Evolutionary conservation across 2,888 invertebrate species (phyloP).

Genomic region (Lypha dubia): DNA sequence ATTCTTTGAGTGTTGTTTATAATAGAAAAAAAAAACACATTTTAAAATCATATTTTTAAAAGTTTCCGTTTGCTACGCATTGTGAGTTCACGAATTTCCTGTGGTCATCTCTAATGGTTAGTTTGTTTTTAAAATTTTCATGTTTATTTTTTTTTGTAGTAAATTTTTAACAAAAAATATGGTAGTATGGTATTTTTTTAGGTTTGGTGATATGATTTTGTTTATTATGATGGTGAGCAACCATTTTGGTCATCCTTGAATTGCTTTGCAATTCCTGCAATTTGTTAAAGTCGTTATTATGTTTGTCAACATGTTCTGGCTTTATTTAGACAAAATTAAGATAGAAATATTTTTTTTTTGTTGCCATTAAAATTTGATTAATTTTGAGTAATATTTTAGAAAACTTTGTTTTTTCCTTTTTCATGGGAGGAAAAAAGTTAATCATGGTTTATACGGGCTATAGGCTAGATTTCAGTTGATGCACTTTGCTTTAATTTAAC

Average conservation of each 20-base stretch:
- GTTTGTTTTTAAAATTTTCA: slow-evolving; percentile 43
- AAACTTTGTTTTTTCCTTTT: background rate
- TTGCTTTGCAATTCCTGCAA: slow-evolving; percentile 56
- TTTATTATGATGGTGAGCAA: slow-evolving; percentile 4
- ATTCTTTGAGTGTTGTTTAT: slow-evolving; percentile 14
- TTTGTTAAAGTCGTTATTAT: slow-evolving; percentile 59
- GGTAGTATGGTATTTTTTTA: slow-evolving; percentile 31
- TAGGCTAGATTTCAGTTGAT: background rate
- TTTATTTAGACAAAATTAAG: background rate
- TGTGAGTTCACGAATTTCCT: slow-evolving; percentile 64
- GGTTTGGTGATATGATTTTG: slow-evolving; percentile 6
- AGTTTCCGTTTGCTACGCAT: slow-evolving; percentile 56
- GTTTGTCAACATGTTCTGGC: slow-evolving; percentile 51
- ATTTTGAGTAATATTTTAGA: background rate
- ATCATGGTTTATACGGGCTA: background rate
- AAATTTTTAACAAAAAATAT: slow-evolving; percentile 19
- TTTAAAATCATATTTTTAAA: slow-evolving; percentile 50
- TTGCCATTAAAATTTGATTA: slow-evolving; percentile 14
- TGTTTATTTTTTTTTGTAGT: slow-evolving; percentile 24
- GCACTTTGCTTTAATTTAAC: too few relatives aligned
- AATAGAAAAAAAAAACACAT: slow-evolving; percentile 5
- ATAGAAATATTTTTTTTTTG: background rate
- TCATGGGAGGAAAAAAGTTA: background rate
- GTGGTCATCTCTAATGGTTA: slow-evolving; percentile 65
- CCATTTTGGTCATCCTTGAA: slow-evolving; percentile 63